Base-by-base conservation (phyloP, 2,888 invertebrate species). In the Pristionchus fissidentatus region DNA sequence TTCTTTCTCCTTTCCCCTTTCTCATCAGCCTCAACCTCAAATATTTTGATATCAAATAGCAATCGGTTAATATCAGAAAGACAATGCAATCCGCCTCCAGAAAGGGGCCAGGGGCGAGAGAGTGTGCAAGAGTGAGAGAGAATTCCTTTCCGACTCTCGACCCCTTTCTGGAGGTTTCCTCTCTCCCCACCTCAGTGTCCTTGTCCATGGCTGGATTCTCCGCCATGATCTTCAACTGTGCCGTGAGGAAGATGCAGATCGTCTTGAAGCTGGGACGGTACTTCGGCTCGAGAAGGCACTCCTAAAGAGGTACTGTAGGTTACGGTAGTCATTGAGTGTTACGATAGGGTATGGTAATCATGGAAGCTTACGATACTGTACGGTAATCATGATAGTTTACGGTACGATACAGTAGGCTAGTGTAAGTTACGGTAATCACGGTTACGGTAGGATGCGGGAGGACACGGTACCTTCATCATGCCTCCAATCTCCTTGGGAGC, bases 211-310 rank as follows among this genome's bases (percentile, higher is more conserved):
- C 38, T 29, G 43, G 41, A n/a, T 79, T 41, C 22, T 41, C 26
- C 55, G 35, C 79, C 38, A 79, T 35, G 26, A 43, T 57, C 57
- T 46, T 38, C 5, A 46, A 55, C n/a, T 57, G 79, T 19, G 38
- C 79, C 19, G 29, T 29, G 4, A 86, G 82, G 41, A 49, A 79
- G 4, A 84, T 55, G 32, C 83, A 35, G 66, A 85, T 84, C 43
- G 79, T 62, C 55, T 80, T 77, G 83, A 87, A 87, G 15, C 80
- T 79, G 7, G 87, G 87, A 43, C 87, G 85, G 22, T 82, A 73
- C 3, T 66, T 66, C 49, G 85, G 84, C 26, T 79, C 79, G 29
- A 83, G 83, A 22, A 87, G 83, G 52, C 87, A 87, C 35, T 87
- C 86, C 55, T 81, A 29, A 2, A 55, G 19, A 19, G 2, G 13